phyloP scores from a whole-genome alignment of 1,140 invertebrate genomes.

The Cotesia chilonis region DNA sequence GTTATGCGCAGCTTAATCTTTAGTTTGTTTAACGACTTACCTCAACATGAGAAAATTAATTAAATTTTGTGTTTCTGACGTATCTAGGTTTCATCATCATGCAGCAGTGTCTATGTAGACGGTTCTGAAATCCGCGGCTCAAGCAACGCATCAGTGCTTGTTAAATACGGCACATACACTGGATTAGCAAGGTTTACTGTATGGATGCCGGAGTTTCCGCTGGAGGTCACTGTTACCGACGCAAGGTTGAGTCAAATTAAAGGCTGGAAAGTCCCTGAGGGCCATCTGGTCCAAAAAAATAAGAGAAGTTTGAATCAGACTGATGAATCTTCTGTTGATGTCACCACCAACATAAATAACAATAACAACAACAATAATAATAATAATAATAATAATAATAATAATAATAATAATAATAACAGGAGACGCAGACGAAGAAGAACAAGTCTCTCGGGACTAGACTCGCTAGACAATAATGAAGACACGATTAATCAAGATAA shows the following conservation, averaged over 20 bases:
- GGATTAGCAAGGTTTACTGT: slow-evolving; percentile 89
- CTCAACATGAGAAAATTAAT: slow-evolving; percentile 17
- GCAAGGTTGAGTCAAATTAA: slow-evolving; percentile 90
- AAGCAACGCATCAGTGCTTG: slow-evolving; percentile 91
- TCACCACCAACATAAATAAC: slow-evolving; percentile 1
- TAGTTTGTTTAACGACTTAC: neutral
- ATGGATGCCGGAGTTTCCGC: slow-evolving; percentile 95
- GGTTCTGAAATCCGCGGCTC: slow-evolving; percentile 95
- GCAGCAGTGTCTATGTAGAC: slow-evolving; percentile 95
- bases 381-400: slow-evolving; percentile 30
- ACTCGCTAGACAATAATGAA: slow-evolving; percentile 48
- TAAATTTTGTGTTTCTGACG: slow-evolving; percentile 19
- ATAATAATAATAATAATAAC: slow-evolving; percentile 40
- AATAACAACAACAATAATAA: too few species aligned
- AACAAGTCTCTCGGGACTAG: slow-evolving; percentile 42
- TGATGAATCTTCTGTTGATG: neutral
- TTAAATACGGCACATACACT: slow-evolving; percentile 92
- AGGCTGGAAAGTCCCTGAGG: slow-evolving; percentile 86
- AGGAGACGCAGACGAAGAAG: slow-evolving; percentile 39
- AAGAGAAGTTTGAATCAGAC: slow-evolving; percentile 60
- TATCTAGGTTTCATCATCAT: slow-evolving; percentile 90
- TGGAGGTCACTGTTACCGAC: slow-evolving; percentile 90
- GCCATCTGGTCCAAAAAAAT: slow-evolving; percentile 65
- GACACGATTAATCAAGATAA: slow-evolving; percentile 42
- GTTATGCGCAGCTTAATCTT: too few species aligned